phyloP scores from a whole-genome alignment of 1,140 invertebrate genomes.

The Triops longicaudatus region DNA sequence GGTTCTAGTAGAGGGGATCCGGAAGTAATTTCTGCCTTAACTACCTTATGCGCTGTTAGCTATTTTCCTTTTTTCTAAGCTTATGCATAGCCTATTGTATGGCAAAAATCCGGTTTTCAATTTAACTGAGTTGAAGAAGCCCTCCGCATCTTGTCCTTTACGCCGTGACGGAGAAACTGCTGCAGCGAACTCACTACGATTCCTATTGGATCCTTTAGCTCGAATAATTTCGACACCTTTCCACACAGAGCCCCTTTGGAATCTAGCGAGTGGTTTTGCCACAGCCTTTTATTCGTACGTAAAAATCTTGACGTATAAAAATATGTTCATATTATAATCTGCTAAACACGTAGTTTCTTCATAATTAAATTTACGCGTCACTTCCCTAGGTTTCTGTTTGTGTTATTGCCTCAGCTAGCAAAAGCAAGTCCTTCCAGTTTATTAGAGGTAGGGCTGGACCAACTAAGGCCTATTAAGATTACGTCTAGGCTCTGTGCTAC shows the following conservation, averaged over 20 bases:
- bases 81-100: neutral
- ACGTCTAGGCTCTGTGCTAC: neutral
- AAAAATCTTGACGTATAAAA: too few species aligned
- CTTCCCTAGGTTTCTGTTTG: neutral
- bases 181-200: neutral
- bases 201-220: neutral
- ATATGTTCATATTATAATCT: too few species aligned
- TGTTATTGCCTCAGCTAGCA: neutral
- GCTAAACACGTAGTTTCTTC: too few species aligned
- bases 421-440: neutral
- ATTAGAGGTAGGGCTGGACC: neutral
- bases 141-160: neutral
- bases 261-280: neutral
- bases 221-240: neutral
- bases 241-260: neutral
- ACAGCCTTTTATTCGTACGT: neutral
- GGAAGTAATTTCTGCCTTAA: conserved; percentile 16
- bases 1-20: conserved; percentile 24
- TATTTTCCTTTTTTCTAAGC: neutral
- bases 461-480: neutral
- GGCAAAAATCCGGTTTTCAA: neutral
- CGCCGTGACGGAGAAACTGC: neutral
- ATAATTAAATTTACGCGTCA: too few species aligned
- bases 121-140: neutral
- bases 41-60: neutral